These are phyloP conservation scores for Buceros bicornis DNA, from an alignment of 2,797 vertebrate genomes.

Conservation along the genomic window DNA sequence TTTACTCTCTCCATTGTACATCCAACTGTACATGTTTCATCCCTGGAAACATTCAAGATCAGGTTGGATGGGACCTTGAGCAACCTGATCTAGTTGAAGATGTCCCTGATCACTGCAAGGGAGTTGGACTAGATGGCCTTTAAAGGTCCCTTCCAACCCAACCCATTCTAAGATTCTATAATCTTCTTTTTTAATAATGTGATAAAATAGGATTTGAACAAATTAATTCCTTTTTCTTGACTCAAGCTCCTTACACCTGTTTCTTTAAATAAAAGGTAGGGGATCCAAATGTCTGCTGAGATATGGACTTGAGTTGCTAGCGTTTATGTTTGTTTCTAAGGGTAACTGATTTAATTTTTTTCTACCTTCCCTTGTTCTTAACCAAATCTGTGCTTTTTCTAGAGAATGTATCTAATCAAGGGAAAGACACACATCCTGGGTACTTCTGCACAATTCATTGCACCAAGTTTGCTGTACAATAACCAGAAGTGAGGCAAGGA, in stretches of 20 bases:
- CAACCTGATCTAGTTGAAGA: not conserved
- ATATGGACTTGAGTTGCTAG: not conserved
- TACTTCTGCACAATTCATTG: not conserved
- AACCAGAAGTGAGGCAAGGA: constrained; percentile 37
- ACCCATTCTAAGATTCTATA: not conserved
- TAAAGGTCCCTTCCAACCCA: not conserved
- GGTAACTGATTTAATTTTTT: constrained; percentile 39
- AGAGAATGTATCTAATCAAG: not conserved
- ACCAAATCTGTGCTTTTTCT: not conserved
- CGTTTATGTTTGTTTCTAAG: constrained; percentile 19
- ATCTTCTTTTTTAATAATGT: not conserved
- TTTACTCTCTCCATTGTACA: not conserved
- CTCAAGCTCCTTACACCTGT: not conserved
- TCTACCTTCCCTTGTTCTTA: constrained; percentile 23
- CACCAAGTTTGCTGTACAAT: not conserved
- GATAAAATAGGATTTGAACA: not conserved
- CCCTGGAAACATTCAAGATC: not conserved
- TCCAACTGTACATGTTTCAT: not conserved
- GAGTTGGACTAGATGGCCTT: not conserved
- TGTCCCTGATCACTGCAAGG: not conserved
- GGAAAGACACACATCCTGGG: not conserved
- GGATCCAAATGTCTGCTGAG: not conserved
- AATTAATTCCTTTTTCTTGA: not conserved
- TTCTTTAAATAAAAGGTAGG: not conserved
- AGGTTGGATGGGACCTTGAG: not conserved